Base-by-base conservation (phyloP, 2,888 invertebrate species). In the Pollenia amentaria region DNA sequence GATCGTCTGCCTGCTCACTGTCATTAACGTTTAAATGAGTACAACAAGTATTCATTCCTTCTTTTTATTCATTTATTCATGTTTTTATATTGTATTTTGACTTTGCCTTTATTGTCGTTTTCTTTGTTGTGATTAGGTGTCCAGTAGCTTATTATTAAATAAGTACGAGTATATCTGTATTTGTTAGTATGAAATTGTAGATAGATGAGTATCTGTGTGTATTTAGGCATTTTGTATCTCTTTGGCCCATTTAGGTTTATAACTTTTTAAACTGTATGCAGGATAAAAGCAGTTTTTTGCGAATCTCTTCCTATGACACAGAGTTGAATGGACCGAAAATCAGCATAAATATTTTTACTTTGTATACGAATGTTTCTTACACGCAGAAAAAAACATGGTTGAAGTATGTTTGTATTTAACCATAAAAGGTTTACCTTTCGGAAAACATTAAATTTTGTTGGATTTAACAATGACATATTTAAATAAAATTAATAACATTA, bases 241-340 rank as follows among this genome's bases (percentile, higher is more conserved):
- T 70, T 69, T 83, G 87, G 80, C 76, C 80, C 72, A 83, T 83
- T 83, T 86, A 73, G 48, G 44, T n/a, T 76, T 69, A 10, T 29
- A 42, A 21, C 14, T 46, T 60, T 44, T 55, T 38, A 40, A 44
- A 60, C n/a, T 44, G 14, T 18, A 62, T 55, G 76, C 65, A 57
- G 76, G 70, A 76, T 76, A 65, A n/a, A 42, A 67, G 16, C 16
- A 51, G n/a, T 12, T 81, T 73, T 51, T 29, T 57, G 53, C 29
- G 64, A 65, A 86, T 55, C 55, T 84, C 29, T 60, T 53, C 2
- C n/a, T 72, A 77, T 87, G 87, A 87, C 80, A 80, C 79, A 84
- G 76, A 79, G 76, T 81, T 77, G 76, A 85, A 76, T 70, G 78
- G n/a, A 79, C 72, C 67, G 65, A 64, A 29, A 29, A 29, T 3